Percentiles rank a stretch among this genome's conserved stretches.
Conservation (phyloP, 1,140 invertebrate genomes). For the Zaprionus nigranus region DNA sequence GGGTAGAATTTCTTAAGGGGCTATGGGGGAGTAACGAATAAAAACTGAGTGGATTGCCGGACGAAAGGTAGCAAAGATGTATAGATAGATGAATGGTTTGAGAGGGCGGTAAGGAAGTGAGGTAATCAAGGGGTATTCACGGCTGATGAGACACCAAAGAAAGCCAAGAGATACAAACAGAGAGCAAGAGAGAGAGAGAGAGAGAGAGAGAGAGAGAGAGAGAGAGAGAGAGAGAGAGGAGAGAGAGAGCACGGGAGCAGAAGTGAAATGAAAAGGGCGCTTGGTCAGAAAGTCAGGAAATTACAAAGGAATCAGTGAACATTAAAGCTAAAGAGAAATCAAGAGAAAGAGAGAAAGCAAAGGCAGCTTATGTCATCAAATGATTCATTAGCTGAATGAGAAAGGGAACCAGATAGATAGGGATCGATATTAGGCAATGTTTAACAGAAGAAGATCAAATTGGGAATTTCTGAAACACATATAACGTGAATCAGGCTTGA, state of each 20-base stretch:
- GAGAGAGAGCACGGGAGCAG: neutral
- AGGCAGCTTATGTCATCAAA: neutral
- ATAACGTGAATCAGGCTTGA: neutral
- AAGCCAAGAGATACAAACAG: neutral
- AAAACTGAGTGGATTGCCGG: slow-evolving; percentile 73
- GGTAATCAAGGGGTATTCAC: slow-evolving; percentile 28
- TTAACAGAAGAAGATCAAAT: neutral
- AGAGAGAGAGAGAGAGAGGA: neutral
- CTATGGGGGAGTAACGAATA: slow-evolving; percentile 54
- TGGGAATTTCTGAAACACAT: neutral
- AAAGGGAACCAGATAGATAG: neutral
- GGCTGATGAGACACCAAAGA: slow-evolving; percentile 13
- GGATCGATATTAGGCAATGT: neutral
- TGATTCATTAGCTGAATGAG: neutral
- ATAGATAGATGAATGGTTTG: neutral
- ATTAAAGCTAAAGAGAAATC: neutral
- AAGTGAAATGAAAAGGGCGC: neutral
- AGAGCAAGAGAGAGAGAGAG: neutral
- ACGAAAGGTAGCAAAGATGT: slow-evolving; percentile 8
- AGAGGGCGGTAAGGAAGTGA: neutral
- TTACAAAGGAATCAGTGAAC: slow-evolving; percentile 25
- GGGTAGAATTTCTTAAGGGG: neutral
- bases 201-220: neutral
- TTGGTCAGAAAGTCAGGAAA: slow-evolving; percentile 17
- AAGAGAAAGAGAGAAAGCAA: neutral